A percentile compares a stretch with the other conserved stretches of the same genome.
Evolutionary conservation across 2,797 vertebrate species (phyloP).

Genomic region (Acanthiza pusilla): DNA sequence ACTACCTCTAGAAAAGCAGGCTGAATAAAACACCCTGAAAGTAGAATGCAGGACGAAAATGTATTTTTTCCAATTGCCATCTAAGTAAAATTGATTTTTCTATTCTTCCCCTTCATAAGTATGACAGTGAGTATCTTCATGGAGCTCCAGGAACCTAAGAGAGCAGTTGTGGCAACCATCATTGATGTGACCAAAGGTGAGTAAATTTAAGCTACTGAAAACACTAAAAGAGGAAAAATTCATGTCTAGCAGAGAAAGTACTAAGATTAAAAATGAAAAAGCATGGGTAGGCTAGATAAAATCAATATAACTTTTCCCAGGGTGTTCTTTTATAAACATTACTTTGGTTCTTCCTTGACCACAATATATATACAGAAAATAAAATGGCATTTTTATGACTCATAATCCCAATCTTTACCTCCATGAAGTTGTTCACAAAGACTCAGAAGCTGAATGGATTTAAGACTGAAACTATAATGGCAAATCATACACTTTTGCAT

Average conservation of each 20-base stretch:
- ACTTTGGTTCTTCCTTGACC: conserved; percentile 38
- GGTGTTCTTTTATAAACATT: conserved; percentile 53
- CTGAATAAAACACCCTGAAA: conserved; percentile 4
- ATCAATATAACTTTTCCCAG: conserved; percentile 49
- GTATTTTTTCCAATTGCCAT: not conserved
- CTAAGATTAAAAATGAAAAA: conserved; percentile 52
- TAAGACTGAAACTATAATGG: not conserved
- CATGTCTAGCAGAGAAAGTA: conserved; percentile 10
- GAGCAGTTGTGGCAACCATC: not conserved
- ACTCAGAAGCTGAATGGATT: not conserved
- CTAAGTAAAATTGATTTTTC: conserved; percentile 19
- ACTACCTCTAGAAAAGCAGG: not conserved
- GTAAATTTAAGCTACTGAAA: conserved; percentile 37
- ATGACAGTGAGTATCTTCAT: not conserved
- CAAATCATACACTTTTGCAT: not conserved
- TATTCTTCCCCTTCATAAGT: not conserved
- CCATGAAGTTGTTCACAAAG: not conserved
- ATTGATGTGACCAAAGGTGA: not conserved
- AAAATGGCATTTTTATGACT: conserved; percentile 45
- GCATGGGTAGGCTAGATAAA: conserved; percentile 26
- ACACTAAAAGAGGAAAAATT: conserved; percentile 45
- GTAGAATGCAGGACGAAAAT: not conserved
- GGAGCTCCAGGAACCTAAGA: not conserved
- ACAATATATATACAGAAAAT: conserved; percentile 45
- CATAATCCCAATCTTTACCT: not conserved